phyloP scores from a whole-genome alignment of 2,113 vertebrate genomes.

The Prochilodus magdalenae region DNA sequence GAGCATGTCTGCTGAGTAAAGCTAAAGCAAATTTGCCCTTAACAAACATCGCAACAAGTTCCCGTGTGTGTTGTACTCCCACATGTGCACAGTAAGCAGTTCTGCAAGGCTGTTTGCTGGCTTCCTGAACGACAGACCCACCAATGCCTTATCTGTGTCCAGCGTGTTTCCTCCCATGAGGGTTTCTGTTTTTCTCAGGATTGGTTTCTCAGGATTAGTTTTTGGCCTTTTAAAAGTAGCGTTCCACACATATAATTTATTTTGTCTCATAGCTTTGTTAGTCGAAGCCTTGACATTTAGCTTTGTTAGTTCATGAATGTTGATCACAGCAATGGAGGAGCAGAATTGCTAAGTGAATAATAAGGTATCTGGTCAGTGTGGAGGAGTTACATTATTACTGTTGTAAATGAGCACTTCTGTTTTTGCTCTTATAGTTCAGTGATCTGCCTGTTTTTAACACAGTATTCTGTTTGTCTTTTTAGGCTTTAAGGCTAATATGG shows the following conservation, averaged over 20 bases:
- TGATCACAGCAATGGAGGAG: not conserved
- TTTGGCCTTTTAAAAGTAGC: constrained; percentile 33
- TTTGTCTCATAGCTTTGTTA: not conserved
- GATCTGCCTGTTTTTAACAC: not conserved
- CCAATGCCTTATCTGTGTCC: constrained; percentile 58
- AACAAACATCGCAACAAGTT: constrained; percentile 19
- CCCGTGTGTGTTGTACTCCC: constrained; percentile 26
- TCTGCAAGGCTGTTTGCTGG: constrained; percentile 26
- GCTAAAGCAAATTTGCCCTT: constrained; percentile 7
- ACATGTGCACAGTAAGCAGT: constrained; percentile 55
- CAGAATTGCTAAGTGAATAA: not conserved
- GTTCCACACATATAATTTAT: not conserved
- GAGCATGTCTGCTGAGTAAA: not conserved
- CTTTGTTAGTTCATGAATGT: not conserved
- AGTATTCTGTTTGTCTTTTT: too few species aligned
- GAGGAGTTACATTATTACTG: not conserved
- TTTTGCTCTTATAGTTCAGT: not conserved
- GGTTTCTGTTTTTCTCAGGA: constrained; percentile 47
- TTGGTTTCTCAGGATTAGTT: constrained; percentile 32
- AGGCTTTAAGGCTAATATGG: too few species aligned
- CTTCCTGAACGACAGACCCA: constrained; percentile 56
- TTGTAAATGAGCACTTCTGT: not conserved
- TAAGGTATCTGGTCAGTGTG: not conserved
- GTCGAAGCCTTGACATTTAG: not conserved
- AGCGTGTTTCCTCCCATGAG: constrained; percentile 63